Evolutionary conservation across 35 echinoderm and acorn worm species (phyloP).

Genomic region (Lytechinus variegatus): DNA sequence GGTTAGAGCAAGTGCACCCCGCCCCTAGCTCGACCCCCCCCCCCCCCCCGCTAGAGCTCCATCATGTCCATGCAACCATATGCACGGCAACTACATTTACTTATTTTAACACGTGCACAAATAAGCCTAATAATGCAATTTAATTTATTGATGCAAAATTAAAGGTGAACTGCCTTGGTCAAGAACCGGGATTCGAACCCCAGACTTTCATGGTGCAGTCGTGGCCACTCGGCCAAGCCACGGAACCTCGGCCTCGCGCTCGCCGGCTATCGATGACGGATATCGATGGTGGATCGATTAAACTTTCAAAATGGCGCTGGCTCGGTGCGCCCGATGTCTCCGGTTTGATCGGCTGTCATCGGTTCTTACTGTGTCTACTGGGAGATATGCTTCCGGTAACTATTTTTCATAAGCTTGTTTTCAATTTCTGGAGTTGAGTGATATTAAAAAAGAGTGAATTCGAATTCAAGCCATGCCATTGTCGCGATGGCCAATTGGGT

Average conservation of each 20-base stretch:
- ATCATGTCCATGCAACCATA: too few species aligned
- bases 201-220: background rate
- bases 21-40: too few species aligned
- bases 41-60: too few species aligned
- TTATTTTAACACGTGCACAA: too few species aligned
- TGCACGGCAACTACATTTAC: too few species aligned
- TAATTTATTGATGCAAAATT: too few species aligned
- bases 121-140: too few species aligned
- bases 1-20: too few species aligned
- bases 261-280: background rate
- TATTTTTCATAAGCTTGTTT: background rate
- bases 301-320: slow-evolving; percentile 2
- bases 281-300: background rate
- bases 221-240: background rate
- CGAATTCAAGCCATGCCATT: background rate
- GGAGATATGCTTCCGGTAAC: slow-evolving; percentile 26
- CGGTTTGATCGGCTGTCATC: background rate
- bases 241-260: background rate
- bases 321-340: slow-evolving; percentile 17
- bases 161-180: too few species aligned
- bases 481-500: background rate
- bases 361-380: background rate
- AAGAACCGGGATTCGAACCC: background rate
- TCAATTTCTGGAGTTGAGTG: background rate
- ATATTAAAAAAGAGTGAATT: background rate